Base-by-base conservation (phyloP, 2,888 invertebrate genomes). In the Drosophila diplacantha region DNA sequence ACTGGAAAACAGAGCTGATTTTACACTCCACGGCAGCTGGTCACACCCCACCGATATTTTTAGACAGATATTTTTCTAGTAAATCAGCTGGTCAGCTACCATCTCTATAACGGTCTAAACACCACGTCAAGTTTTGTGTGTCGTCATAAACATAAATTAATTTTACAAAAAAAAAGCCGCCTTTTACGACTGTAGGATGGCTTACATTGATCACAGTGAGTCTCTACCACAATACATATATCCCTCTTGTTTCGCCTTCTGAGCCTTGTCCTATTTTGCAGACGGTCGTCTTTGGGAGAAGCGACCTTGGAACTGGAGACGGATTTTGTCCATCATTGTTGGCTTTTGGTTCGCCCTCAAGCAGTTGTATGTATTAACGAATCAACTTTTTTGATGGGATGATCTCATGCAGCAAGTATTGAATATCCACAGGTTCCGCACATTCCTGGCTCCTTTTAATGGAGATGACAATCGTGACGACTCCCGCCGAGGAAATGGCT, bases 261-360 rank as follows among this genome's bases (percentile, higher is more conserved):
- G 44, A 16, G n/a, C 7, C 12, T 46, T 44, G n/a, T 16, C 11
- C 32, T 0, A 20, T 3, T 6, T 63, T 65, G 16, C 31, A 85
- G 85, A 77, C 78, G 85, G 85, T 66, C 81, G 81, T 5, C 74
- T 85, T 1, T 78, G 77, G 72, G 80, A 84, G 55, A 80, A 75
- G 41, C 79, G 85, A 56, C 86, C 85, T 68, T 85, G 85, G 85
- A 77, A 82, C 64, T 51, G 75, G 53, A 69, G 70, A 2, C 84
- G 85, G 5, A 14, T 85, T 18, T 41, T 81, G 5, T 83, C 69
- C 58, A 74, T 85, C 16, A 82, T 85, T 34, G 41, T 73, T 8
- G 74, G 73, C 7, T 34, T 85, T 6, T 85, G 85, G 85, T 65
- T 77, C 18, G 16, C 85, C 18, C 54, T 85, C 5, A 34, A 81